Evolutionary conservation across 2,113 vertebrate species (phyloP).

Genomic region (Xiphias gladius): DNA sequence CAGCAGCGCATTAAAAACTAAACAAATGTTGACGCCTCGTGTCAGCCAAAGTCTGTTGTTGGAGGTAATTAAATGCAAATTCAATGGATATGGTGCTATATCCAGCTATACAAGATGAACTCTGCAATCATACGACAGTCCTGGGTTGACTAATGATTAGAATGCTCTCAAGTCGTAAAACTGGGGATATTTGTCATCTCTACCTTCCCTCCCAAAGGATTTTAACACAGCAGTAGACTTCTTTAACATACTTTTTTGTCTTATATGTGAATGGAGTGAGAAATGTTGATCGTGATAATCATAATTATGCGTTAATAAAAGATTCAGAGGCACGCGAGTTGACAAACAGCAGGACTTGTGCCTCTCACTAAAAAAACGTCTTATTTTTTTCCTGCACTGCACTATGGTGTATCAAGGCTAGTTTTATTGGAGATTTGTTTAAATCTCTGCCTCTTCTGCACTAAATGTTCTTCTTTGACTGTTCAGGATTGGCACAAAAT

Average conservation of each 20-base stretch:
- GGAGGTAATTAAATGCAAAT: not conserved
- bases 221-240: not conserved
- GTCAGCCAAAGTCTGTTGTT: too few relatives aligned
- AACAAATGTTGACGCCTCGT: too few relatives aligned
- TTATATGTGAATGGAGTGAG: not conserved
- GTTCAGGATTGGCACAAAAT: not conserved
- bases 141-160: not conserved
- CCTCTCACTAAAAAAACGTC: not conserved
- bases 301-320: not conserved
- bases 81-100: not conserved
- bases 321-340: not conserved
- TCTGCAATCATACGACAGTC: not conserved
- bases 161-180: not conserved
- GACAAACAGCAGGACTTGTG: not conserved
- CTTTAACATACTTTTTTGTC: not conserved
- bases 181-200: not conserved
- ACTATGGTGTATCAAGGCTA: not conserved
- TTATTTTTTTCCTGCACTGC: not conserved
- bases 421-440: not conserved
- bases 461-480: not conserved
- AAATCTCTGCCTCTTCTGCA: not conserved
- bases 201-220: not conserved
- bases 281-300: conserved; percentile 2
- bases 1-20: too few relatives aligned
- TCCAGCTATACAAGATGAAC: not conserved